Evolutionary conservation across 1,140 invertebrate species (phyloP), one percentile per base, ranked within the genome.

Genomic region (Atopsyche davidsoni): DNA sequence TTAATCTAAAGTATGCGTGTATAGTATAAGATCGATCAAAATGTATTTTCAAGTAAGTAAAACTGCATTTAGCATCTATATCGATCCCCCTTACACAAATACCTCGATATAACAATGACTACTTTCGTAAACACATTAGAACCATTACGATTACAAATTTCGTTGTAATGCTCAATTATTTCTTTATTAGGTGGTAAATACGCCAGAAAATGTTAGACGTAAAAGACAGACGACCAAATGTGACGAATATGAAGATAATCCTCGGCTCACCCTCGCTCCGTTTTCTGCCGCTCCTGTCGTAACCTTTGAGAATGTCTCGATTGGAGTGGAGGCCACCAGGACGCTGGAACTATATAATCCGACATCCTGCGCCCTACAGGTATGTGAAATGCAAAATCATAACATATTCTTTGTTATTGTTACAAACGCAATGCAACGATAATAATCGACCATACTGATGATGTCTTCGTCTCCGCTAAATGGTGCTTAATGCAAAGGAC

Each of bases 221-320:
- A 21, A 63, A 64, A 61, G 64, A 51, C 41, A 46, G 60, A 32
- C 57, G 64, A 3, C 61, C 60, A 17, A 62, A 64, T 16, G 56
- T 59, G 17, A 56, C 59, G 4, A 62, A 3, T 4, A 23, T 65
- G 70, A 73, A 57, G 64, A 67, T 56, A 62, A 58, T 3, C 65
- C 69, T 2, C 59, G 68, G 22, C 61, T 83, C 16, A 64, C 72
- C 24, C 66, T 83, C 53, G 79, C 77, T 3, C 80, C 80, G 6
- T 83, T 83, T 67, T 76, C 75, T 10, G 65, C 69, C 40, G 76
- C 75, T 55, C 75, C 79, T 3, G 78, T 79, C 69, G 72, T 83
- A 9, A 65, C 75, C 32, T 82, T 83, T 61, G 77, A 82, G 54
- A 75, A 82, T 73, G 74, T 82, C 45, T 62, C 70, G 17, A 64